phyloP scores from a whole-genome alignment of 2,113 vertebrate species.

The Serinus canaria region DNA sequence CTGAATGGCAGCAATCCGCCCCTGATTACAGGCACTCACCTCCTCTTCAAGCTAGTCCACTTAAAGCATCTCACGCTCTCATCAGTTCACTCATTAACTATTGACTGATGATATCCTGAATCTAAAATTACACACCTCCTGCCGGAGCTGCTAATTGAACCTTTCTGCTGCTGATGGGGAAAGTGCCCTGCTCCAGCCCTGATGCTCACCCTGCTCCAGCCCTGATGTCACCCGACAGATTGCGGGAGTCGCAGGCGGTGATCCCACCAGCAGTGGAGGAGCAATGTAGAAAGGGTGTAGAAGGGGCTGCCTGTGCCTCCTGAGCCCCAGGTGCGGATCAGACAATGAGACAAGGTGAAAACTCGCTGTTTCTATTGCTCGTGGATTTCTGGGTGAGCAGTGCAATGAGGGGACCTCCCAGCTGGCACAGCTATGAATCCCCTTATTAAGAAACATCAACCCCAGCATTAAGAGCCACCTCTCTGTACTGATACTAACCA shows the following conservation, averaged over 20 bases:
- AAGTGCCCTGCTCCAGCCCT: neutral
- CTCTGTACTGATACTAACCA: neutral
- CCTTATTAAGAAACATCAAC: neutral
- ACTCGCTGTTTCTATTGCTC: neutral
- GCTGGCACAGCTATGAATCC: neutral
- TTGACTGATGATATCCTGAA: constrained; percentile 68
- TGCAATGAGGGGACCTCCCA: neutral
- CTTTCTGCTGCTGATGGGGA: constrained; percentile 41
- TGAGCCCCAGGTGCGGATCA: neutral
- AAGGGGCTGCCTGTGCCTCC: neutral
- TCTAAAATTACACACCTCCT: constrained; percentile 66
- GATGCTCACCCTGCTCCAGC: neutral
- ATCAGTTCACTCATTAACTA: constrained; percentile 66
- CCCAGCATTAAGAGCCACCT: neutral
- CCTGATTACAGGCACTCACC: constrained; percentile 64
- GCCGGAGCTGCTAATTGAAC: constrained; percentile 54
- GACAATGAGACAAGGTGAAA: neutral
- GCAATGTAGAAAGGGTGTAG: neutral
- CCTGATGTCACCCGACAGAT: neutral
- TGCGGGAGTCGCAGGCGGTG: accelerated
- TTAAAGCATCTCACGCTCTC: constrained; percentile 47
- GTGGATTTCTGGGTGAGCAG: neutral
- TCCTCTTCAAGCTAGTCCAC: constrained; percentile 57
- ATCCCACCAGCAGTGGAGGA: accelerated
- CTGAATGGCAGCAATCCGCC: constrained; percentile 60